Base-by-base conservation (phyloP, 2,888 invertebrate species). In the Heliconius sara region DNA sequence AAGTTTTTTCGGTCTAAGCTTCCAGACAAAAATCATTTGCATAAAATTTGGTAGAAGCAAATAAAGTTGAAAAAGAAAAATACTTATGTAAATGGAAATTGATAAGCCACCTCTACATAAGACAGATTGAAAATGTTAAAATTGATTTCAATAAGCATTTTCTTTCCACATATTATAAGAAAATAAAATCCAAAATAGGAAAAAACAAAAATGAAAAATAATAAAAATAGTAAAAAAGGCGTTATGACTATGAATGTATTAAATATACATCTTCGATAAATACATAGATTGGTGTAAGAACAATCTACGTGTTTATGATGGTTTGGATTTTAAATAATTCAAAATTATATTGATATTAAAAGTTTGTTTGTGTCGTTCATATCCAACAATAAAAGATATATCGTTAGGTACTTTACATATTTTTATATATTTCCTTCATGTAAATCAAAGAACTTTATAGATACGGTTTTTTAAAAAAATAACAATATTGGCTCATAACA, bases 21-120 rank as follows among this genome's bases (percentile, higher is more conserved):
- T n/a, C 72, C 67, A 67, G 73, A 73, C 47, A 63, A 73, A 77
- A 68, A 57, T 67, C 43, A 60, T 79, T 77, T 77, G 67, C 72
- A 77, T 79, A 47, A 47, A 76, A 66, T 65, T 76, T 43, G 43
- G 47, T 66, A 22, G 19, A 19, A 22, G 13, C n/a, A 47, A 76
- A 43, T 74, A 43, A 16, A 43, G 73, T 74, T 63, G 43, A 52
- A 43, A 60, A 74, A 74, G 60, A 60, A 79, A 75, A 71, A 66
- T 66, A 72, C 19, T 66, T 66, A 27, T 70, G 52, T 71, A 57
- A 34, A 70, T n/a, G 19, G 30, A 71, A 39, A 63, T 75, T 75
- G 75, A 25, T 27, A 65, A n/a, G 39, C 39, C 12, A n/a, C 34
- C 34, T 66, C 22, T 13, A 68, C 39, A 4, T 12, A 68, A 39